A percentile compares a stretch with the other conserved stretches of the same genome.
These are phyloP conservation scores for Camponotus pennsylvanicus DNA, from an alignment of 1,140 invertebrate genomes.

Conservation along the genomic window DNA sequence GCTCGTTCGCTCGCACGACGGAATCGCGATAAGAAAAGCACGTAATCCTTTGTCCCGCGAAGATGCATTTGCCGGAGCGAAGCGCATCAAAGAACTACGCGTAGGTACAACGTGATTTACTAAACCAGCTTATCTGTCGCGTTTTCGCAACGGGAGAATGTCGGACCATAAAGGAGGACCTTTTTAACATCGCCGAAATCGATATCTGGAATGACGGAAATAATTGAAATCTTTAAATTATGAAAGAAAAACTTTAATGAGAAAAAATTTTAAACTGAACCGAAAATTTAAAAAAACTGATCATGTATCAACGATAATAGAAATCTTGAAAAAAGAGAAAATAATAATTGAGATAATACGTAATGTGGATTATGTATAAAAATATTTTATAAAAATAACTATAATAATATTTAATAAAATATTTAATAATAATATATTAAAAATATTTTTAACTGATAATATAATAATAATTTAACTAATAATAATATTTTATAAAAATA, in stretches of 20 bases:
- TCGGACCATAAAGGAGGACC: background rate
- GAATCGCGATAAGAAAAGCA: slow-evolving; percentile 57
- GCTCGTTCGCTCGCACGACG: background rate
- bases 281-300: background rate
- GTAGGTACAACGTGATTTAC: slow-evolving; percentile 48
- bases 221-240: background rate
- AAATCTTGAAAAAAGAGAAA: background rate
- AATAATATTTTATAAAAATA: no score
- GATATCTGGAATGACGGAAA: background rate
- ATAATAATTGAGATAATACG: background rate
- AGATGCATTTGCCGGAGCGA: slow-evolving; percentile 48
- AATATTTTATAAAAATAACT: no score
- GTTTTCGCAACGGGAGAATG: slow-evolving; percentile 39
- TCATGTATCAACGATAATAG: no score
- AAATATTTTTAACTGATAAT: no score
- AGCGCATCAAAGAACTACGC: slow-evolving; percentile 39
- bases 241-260: background rate
- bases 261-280: background rate
- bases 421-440: no score
- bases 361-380: no score
- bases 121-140: slow-evolving; percentile 47
- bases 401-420: no score
- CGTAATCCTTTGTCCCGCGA: slow-evolving; percentile 57
- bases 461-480: no score
- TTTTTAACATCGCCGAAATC: background rate